Base-by-base conservation (phyloP, 2,797 vertebrate species). In the Malacoctenus gilli region DNA sequence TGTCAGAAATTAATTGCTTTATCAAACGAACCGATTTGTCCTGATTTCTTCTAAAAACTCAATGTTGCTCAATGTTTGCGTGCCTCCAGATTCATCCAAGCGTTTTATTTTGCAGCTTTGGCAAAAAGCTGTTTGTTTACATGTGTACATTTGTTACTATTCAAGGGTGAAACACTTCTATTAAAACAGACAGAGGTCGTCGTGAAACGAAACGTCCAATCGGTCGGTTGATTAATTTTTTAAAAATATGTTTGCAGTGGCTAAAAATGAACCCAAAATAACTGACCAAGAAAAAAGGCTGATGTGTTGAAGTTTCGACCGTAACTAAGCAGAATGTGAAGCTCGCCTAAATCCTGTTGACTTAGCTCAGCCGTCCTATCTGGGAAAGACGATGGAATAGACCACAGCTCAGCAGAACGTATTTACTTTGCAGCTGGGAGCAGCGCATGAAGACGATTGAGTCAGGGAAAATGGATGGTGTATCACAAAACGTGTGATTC, bases 401-500 rank as follows among this genome's bases (percentile, higher is more conserved):
- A 77, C 57, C 66, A 42, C 62, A 55, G 50, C 66, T 79, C 77
- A 80, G 64, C 70, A 59, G 66, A 80, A 66, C 22, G 0, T 82
- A 58, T 82, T 82, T 80, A 83, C 73, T 58, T 80, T 82, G 62
- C 46, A 5, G 79, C 56, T 58, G 69, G 54, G 60, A 71, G 51
- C 41, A 55, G 59, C 32, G 57, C 77, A 82, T 77, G 58, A 84
- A 64, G 67, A 80, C 38, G 55, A 80, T 54, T 62, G 62, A 87
- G 60, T 79, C 68, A 59, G 77, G 64, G 67, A 81, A 87, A 85
- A 86, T 68, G 67, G 58, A 86, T 7, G 66, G 72, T 62, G 55
- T 9, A 59, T 84, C 63, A 62, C 70, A 74, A 85, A 86, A 84
- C 72, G 77, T 46, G 58, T 55, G 77, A 80, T 71, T 82, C 72